Conservation (phyloP, 2,113 vertebrate genomes). For the Poicephalus meyeri region DNA sequence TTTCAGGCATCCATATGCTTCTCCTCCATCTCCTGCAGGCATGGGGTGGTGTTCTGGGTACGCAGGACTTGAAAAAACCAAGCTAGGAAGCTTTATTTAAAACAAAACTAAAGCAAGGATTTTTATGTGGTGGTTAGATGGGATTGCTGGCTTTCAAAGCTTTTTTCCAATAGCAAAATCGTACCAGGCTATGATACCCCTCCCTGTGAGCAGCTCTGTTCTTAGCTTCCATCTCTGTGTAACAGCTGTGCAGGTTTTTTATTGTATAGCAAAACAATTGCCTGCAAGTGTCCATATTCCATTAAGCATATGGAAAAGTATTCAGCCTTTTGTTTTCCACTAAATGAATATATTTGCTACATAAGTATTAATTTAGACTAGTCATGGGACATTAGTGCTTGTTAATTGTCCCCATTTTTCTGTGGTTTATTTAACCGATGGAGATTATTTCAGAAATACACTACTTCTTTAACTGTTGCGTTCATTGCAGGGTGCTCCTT, state of each 20-base stretch:
- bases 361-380: constrained; percentile 35
- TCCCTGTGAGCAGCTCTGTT: not conserved
- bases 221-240: not conserved
- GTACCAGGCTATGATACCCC: not conserved
- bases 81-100: not conserved
- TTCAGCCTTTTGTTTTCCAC: constrained; percentile 40
- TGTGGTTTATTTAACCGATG: not conserved
- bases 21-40: not conserved
- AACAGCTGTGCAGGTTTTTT: not conserved
- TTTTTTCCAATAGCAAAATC: not conserved
- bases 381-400: constrained; percentile 38
- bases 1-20: not conserved
- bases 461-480: not conserved
- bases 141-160: not conserved
- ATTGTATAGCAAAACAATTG: constrained; percentile 38
- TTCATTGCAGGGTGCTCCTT: not conserved
- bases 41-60: not conserved
- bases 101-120: not conserved
- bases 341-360: constrained; percentile 49
- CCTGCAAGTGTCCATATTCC: constrained; percentile 30
- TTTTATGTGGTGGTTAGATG: not conserved
- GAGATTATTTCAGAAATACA: constrained; percentile 25
- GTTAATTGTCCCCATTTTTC: constrained; percentile 43
- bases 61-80: not conserved
- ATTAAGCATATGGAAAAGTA: constrained; percentile 48